Conservation (phyloP, 2,113 vertebrate species). For the Neomonachus schauinslandi region DNA sequence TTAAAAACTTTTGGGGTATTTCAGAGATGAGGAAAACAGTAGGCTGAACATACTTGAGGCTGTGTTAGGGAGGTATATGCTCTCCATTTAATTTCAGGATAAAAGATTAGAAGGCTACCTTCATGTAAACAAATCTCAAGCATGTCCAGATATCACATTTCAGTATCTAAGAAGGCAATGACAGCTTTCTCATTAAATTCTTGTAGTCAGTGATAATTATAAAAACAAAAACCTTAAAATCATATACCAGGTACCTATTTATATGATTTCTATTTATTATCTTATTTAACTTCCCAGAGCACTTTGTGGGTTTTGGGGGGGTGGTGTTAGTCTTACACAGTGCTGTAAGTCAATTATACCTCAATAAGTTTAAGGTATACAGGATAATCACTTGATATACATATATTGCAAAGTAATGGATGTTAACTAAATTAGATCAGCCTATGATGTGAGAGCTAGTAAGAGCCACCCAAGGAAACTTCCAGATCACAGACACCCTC, state of each 20-base stretch:
- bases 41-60: neutral
- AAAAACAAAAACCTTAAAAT: neutral
- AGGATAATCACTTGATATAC: neutral
- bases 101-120: neutral
- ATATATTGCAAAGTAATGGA: neutral
- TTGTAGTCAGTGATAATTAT: neutral
- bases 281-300: neutral
- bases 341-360: neutral
- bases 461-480: neutral
- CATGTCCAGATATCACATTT: neutral
- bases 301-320: neutral
- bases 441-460: no score
- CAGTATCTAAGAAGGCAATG: neutral
- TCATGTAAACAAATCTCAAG: neutral
- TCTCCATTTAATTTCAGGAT: neutral
- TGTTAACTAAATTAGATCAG: neutral
- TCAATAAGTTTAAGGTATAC: neutral
- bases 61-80: neutral
- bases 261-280: neutral
- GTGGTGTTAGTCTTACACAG: neutral
- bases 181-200: neutral
- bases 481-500: neutral
- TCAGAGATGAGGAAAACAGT: neutral
- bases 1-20: neutral
- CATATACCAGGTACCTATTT: neutral